A percentile compares a stretch with the other conserved stretches of the same genome.
phyloP scores from a whole-genome alignment of 2,888 invertebrate genomes.

The Chrysomela aeneicollis region DNA sequence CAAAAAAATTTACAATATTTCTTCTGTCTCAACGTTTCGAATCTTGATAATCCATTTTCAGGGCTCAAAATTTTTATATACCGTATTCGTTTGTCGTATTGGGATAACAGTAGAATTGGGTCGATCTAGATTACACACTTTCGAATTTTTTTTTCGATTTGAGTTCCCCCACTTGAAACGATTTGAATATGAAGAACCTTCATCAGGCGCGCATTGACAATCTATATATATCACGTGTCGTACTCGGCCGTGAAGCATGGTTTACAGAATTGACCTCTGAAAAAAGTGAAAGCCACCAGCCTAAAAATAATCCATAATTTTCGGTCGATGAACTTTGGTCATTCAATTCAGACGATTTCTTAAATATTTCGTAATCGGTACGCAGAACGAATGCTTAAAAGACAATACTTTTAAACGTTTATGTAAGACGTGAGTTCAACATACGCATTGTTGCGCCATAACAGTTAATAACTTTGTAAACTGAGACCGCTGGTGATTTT shows the following conservation, averaged over 20 bases:
- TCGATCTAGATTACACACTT: too few relatives aligned
- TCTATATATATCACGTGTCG: neutral
- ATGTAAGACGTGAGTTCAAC: slow-evolving; percentile 42
- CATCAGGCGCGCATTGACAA: slow-evolving; percentile 7
- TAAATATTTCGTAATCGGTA: slow-evolving; percentile 52
- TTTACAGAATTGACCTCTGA: slow-evolving; percentile 55
- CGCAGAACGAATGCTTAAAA: slow-evolving; percentile 46
- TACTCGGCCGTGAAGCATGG: neutral
- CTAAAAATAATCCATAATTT: slow-evolving; percentile 55
- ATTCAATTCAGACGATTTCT: slow-evolving; percentile 53
- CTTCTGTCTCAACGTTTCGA: too few relatives aligned
- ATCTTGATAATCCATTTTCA: too few relatives aligned
- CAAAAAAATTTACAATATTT: too few relatives aligned
- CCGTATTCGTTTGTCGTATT: neutral
- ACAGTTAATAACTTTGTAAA: slow-evolving; percentile 15
- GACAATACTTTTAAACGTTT: slow-evolving; percentile 43
- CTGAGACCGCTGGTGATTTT: slow-evolving; percentile 25
- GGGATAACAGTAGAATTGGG: too few relatives aligned
- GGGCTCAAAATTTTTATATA: too few relatives aligned
- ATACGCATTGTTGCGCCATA: slow-evolving; percentile 39
- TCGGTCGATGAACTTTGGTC: slow-evolving; percentile 55
- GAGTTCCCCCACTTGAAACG: slow-evolving; percentile 13
- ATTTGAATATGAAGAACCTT: slow-evolving; percentile 24
- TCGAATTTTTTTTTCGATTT: too few relatives aligned
- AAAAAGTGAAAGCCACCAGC: slow-evolving; percentile 61